Conservation (phyloP, 2,797 vertebrate species). For the Amphiprion clarkii region DNA sequence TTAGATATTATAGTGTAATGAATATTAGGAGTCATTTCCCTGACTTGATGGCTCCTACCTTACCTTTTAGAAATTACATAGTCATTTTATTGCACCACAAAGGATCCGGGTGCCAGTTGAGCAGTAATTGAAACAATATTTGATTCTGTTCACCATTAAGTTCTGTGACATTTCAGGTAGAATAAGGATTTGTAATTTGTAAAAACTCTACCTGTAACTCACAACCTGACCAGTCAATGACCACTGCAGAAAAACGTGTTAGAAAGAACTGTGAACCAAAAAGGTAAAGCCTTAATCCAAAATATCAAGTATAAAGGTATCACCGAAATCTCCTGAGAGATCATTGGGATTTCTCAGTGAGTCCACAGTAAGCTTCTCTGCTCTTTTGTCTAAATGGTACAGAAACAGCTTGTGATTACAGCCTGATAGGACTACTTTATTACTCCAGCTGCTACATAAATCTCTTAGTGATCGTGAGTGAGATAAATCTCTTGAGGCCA, state of each 20-base stretch:
- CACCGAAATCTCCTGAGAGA: neutral
- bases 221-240: neutral
- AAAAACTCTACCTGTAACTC: too few species aligned
- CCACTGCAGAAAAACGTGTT: neutral
- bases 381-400: conserved; percentile 40
- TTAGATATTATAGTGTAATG: too few species aligned
- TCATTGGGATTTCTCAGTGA: conserved; percentile 12
- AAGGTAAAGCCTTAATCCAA: conserved; percentile 12
- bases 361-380: conserved; percentile 33
- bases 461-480: conserved; percentile 7
- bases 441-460: conserved; percentile 54
- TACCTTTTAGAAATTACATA: too few species aligned
- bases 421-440: conserved; percentile 32
- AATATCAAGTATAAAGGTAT: neutral
- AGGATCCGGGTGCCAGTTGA: too few species aligned
- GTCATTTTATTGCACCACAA: too few species aligned
- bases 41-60: too few species aligned
- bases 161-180: too few species aligned
- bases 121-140: too few species aligned
- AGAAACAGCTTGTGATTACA: conserved; percentile 34
- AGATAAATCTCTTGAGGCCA: conserved; percentile 25
- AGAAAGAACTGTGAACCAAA: conserved; percentile 11
- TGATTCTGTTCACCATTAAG: too few species aligned
- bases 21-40: too few species aligned
- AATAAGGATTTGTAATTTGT: too few species aligned